A percentile compares a stretch with the other conserved stretches of the same genome.
phyloP scores from a whole-genome alignment of 2,113 vertebrate genomes.

The Platichthys flesus region DNA sequence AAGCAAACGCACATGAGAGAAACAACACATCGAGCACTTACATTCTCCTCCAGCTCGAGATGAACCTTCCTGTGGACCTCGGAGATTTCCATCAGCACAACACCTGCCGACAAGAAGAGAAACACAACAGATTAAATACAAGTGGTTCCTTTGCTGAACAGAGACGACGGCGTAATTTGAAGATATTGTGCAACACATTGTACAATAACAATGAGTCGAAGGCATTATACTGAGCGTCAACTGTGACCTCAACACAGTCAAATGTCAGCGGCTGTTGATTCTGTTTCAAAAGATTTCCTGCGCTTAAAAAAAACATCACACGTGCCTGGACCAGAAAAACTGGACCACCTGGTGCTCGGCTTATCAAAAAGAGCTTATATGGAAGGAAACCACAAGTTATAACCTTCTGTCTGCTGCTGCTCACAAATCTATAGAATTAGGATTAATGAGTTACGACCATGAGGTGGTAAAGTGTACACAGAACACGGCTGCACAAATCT shows the following conservation, averaged over 20 bases:
- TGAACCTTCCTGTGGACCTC: conserved; percentile 92
- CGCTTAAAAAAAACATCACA: neutral
- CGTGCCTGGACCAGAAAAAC: conserved; percentile 56
- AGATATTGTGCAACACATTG: neutral
- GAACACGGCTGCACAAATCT: neutral
- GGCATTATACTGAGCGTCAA: neutral
- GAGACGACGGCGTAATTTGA: neutral
- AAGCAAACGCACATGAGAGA: neutral
- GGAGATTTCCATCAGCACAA: conserved; percentile 93
- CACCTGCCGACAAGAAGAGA: conserved; percentile 80
- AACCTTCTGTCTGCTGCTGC: conserved; percentile 15
- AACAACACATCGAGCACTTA: conserved; percentile 76
- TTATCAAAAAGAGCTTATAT: conserved; percentile 65
- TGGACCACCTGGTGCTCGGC: conserved; percentile 36
- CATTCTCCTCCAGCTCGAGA: conserved; percentile 92
- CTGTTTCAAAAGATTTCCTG: conserved; percentile 11
- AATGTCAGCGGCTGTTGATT: conserved; percentile 4
- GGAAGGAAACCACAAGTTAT: conserved; percentile 39
- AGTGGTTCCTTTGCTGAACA: neutral
- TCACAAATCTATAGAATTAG: conserved; percentile 63
- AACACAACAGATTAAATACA: neutral
- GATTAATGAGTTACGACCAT: conserved; percentile 49
- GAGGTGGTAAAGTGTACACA: neutral
- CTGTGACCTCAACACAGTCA: neutral
- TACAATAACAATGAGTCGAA: neutral